Percentiles rank a stretch among this genome's conserved stretches.
Evolutionary conservation across 1,140 invertebrate species (phyloP).

Genomic region (Chironomus tepperi): DNA sequence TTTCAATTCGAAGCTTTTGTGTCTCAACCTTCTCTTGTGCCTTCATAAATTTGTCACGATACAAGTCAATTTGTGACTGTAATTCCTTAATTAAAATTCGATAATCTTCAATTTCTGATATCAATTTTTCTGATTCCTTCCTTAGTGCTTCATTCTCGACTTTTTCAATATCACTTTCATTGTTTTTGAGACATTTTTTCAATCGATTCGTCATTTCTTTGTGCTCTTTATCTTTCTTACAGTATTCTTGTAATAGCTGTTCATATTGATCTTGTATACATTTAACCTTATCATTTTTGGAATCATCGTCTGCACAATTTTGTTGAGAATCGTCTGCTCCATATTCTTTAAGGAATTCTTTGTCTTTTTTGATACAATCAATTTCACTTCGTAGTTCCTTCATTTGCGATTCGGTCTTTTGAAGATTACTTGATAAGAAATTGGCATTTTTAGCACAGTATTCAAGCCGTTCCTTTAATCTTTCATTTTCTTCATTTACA

Average conservation of each 20-base stretch:
- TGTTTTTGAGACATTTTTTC: background rate
- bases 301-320: background rate
- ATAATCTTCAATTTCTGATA: constrained; percentile 59
- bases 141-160: background rate
- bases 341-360: background rate
- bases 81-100: constrained; percentile 59
- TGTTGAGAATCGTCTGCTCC: background rate
- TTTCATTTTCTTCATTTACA: background rate
- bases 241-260: background rate
- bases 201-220: background rate
- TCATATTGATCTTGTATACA: background rate
- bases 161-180: background rate
- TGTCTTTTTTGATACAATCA: background rate
- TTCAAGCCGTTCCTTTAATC: background rate
- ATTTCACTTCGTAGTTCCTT: background rate
- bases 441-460: background rate
- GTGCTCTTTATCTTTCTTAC: background rate
- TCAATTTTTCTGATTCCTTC: constrained; percentile 37
- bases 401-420: background rate
- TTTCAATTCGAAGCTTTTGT: constrained; percentile 57
- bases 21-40: constrained; percentile 67
- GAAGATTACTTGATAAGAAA: background rate
- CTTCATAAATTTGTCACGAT: constrained; percentile 60
- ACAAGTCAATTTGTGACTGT: constrained; percentile 59
- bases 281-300: background rate